A percentile compares a stretch with the other conserved stretches of the same genome.
phyloP scores from a whole-genome alignment of 2,888 invertebrate genomes.

The Eupithecia subfuscata region DNA sequence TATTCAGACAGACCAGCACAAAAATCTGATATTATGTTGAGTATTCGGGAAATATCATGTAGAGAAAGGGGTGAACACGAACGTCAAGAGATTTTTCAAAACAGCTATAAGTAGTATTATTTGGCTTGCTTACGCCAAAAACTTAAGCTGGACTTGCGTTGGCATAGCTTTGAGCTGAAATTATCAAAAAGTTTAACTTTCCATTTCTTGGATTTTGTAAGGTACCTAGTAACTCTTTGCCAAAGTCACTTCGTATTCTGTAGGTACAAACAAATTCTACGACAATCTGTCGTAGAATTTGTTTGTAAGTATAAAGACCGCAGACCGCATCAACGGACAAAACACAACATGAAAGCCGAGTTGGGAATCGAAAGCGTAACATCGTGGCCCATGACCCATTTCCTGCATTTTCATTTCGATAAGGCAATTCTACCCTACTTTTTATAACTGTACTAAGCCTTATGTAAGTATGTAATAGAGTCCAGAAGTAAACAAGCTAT shows the following conservation, averaged over 20 bases:
- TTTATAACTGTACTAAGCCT: neutral
- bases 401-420: neutral
- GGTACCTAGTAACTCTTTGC: neutral
- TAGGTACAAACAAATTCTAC: too few species aligned
- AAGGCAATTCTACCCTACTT: neutral
- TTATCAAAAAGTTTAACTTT: neutral
- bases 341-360: constrained; percentile 1
- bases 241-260: neutral
- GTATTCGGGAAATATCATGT: too few species aligned
- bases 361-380: neutral
- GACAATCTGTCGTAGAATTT: neutral
- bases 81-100: neutral
- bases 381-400: neutral
- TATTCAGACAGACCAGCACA: too few species aligned
- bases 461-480: constrained; percentile 11
- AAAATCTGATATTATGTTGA: neutral
- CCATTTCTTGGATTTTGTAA: neutral
- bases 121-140: neutral
- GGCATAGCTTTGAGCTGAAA: neutral
- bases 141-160: neutral
- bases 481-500: constrained; percentile 11
- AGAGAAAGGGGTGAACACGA: neutral
- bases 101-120: too few species aligned
- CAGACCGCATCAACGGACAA: neutral
- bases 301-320: neutral